phyloP scores from a whole-genome alignment of 2,797 vertebrate species.

The Spinibarbus caldwelli region DNA sequence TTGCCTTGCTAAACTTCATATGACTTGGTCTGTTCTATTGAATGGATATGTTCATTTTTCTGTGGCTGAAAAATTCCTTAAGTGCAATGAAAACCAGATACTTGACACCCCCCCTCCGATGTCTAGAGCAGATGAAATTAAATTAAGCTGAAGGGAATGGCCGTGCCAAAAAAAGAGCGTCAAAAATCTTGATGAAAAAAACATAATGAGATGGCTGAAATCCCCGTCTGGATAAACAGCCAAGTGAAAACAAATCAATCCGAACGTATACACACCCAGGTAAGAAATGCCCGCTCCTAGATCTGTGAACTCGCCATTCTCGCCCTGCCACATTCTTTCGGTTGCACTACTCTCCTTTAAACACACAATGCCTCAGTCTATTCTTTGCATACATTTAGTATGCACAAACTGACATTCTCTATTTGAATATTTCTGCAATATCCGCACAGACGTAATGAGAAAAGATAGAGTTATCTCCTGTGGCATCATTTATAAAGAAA shows the following conservation, averaged over 20 bases:
- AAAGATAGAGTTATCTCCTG: constrained; percentile 29
- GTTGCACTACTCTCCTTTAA: constrained; percentile 60
- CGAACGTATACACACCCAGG: constrained; percentile 63
- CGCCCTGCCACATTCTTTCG: constrained; percentile 31
- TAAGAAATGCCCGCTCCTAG: constrained; percentile 59
- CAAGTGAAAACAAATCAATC: constrained; percentile 39
- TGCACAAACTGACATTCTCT: constrained; percentile 53
- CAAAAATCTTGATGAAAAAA: not conserved
- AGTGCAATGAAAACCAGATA: constrained; percentile 62
- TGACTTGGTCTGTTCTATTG: constrained; percentile 50
- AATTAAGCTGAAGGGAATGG: constrained; percentile 36
- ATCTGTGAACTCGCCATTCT: constrained; percentile 60
- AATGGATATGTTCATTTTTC: constrained; percentile 38
- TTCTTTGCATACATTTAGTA: constrained; percentile 44
- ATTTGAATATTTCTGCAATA: constrained; percentile 46
- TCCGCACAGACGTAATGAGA: constrained; percentile 33
- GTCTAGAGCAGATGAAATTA: constrained; percentile 17
- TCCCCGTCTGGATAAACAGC: constrained; percentile 38
- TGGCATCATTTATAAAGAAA: constrained; percentile 43
- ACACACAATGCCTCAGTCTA: constrained; percentile 69
- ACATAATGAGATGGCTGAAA: constrained; percentile 38
- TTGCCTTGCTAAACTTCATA: constrained; percentile 59
- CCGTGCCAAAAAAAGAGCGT: constrained; percentile 16
- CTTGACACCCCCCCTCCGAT: constrained; percentile 46
- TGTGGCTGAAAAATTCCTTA: constrained; percentile 50